Base-by-base conservation (phyloP, 2,797 vertebrate genomes). In the Trichosurus vulpecula region DNA sequence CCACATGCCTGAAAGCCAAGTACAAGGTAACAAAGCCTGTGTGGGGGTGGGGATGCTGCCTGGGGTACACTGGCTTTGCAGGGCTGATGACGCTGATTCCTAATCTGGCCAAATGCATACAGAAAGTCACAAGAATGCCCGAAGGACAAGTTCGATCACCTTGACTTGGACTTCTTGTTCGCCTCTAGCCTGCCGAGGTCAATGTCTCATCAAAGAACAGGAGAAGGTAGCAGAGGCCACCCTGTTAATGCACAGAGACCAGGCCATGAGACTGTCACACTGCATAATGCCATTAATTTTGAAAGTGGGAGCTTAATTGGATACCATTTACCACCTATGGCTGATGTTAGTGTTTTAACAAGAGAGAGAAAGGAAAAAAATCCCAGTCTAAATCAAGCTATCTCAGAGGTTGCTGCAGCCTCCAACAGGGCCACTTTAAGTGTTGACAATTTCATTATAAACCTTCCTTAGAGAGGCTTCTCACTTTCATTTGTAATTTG, bases 401-500 rank as follows among this genome's bases (percentile, higher is more conserved):
- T 95, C 81, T 92, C 81, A 91, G 90, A 96, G 95, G 94, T 55
- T 93, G 66, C 58, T 57, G 19, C 27, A 96, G 9, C 56, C 96
- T 90, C 97, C 94, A 97, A 61, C 97, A 96, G 94, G 14, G 94
- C 74, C 91, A 96, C 57, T 91, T 95, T 95, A 96, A 94, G 96
- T 94, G 91, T 29, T 97, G 89, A 93, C 94, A 96, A 91, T 89
- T 92, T 54, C 16, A 95, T 57, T 66, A 89, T 93, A 96, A 95
- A 96, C 41, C 91, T 94, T 74, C 91, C 95, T 66, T 66, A 30
- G 54, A 95, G 94, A 94, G 51, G 22, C 81, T 74, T 97, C 95
- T 97, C 94, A 31, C 92, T 97, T 94, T 97, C 27, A 89, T 92
- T 96, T 96, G 61, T 97, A 97, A 95, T 94, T 89, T 97, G 95